Evolutionary conservation across 2,888 invertebrate genomes (phyloP), one percentile per base, ranked within the genome.

Genomic region (Aleiodes leptofemur): DNA sequence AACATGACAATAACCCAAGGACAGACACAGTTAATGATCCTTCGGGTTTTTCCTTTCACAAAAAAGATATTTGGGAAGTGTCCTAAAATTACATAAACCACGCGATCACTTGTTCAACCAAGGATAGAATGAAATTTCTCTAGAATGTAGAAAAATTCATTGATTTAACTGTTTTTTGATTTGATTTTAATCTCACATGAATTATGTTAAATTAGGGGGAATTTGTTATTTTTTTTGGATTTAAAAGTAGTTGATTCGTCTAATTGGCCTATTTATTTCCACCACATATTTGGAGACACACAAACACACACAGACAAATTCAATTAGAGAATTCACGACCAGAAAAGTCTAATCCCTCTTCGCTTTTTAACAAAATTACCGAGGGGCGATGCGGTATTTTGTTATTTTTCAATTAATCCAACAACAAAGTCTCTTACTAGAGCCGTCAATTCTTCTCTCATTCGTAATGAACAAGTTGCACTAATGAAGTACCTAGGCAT

Each of bases 31-130:
- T 23, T 34, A 56, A 75, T 66, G 66, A 71, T 71, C 57, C 50
- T 71, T 75, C 48, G 57, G 51, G 50, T 53, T 56, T 72, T 74
- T 70, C 64, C 64, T 16, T 48, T 29, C 61, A 34, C 43, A 43
- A 43, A 43, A 64, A 56, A 31, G 50, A 51, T 11, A 50, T 51
- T 31, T 48, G 16, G 23, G 48, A 64, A 64, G 43, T 34, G 56
- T 31, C 56, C 56, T 55, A 14, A 71, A 74, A 74, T 74, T 74
- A 75, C 72, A 43, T 57, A 56, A 57, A 57, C 75, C 75, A 75
- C 75, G 72, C 68, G 75, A 75, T 68, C n/a, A 50, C 50, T 8
- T 38, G 68, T 51, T 31, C 51, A 51, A 13, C 31, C n/a, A 23
- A 68, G 64, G n/a, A n/a, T n/a, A 59, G 23, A 64, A 43, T 43